Base-by-base conservation (phyloP, 1,140 invertebrate genomes). In the Microplitis mediator region DNA sequence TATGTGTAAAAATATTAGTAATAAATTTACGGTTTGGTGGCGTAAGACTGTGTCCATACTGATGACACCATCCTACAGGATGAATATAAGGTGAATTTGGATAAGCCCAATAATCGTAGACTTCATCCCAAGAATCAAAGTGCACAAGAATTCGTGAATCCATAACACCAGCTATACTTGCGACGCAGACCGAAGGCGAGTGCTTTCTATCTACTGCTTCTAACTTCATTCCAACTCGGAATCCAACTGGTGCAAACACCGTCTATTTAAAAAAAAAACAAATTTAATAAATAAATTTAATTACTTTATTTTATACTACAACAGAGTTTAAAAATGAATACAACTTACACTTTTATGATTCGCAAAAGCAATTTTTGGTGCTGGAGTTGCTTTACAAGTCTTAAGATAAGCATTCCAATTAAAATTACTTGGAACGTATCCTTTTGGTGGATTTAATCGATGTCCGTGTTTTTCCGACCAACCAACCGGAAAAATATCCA, bases 151-250 rank as follows among this genome's bases (percentile, higher is more conserved):
- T 91, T 36, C 95, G 88, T 76, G 93, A 92, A 76, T 95, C 93
- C 86, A 97, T 90, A 68, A 96, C 90, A 80, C 95, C 95, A 56
- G 91, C 90, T 9, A 98, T 91, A 32, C 93, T 94, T 2, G 96
- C 95, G n/a, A 97, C 96, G 81, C 96, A 96, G 31, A 97, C 91
- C 50, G 94, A 83, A 0, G 90, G 91, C 6, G 93, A 92, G 85
- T 98, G 96, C 81, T 96, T 96, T 45, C 93, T 91, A 86, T 99
- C 97, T 56, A 98, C 95, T 6, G 97, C 97, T 88, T 99, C 97
- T 32, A 99, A 84, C 86, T 98, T 98, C 95, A 96, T 96, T 39
- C 95, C 96, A 65, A 95, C 88, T 52, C 92, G 89, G 82, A 97
- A 97, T 14, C 91, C 91, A 83, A 91, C 94, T 6, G 71, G 63